A percentile compares a stretch with the other conserved stretches of the same genome.
phyloP scores from a whole-genome alignment of 1,140 invertebrate species.

The Drosophila murphyi region DNA sequence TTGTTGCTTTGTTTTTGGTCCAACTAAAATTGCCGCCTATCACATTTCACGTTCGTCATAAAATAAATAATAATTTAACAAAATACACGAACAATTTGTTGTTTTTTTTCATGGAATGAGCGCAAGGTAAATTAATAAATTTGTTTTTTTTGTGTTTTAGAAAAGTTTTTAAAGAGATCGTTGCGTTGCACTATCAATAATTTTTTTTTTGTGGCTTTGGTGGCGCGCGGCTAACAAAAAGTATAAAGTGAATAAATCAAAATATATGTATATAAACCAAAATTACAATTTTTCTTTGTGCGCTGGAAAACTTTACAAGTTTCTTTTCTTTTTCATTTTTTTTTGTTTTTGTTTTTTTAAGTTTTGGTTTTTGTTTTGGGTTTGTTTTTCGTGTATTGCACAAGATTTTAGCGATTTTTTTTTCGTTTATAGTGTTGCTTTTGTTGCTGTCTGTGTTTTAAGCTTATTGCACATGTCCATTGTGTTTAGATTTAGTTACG shows the following conservation, averaged over 20 bases:
- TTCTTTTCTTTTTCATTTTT: neutral
- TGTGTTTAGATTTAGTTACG: constrained; percentile 30
- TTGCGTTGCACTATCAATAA: constrained; percentile 77
- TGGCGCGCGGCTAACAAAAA: constrained; percentile 58
- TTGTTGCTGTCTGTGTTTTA: constrained; percentile 25
- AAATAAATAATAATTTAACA: constrained; percentile 64
- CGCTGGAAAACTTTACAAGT: constrained; percentile 10
- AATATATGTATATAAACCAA: constrained; percentile 23
- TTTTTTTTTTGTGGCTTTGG: constrained; percentile 63
- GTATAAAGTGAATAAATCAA: neutral
- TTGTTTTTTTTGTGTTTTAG: constrained; percentile 61
- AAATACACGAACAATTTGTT: constrained; percentile 44
- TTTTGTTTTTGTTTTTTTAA: constrained; percentile 5
- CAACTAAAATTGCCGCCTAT: constrained; percentile 78
- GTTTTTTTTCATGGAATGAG: constrained; percentile 74
- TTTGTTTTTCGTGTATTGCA: constrained; percentile 25
- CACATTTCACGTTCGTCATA: constrained; percentile 71
- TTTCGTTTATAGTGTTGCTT: constrained; percentile 7
- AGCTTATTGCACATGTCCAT: constrained; percentile 51
- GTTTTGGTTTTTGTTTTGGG: constrained; percentile 25
- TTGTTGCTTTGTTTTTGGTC: constrained; percentile 57
- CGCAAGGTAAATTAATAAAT: constrained; percentile 77
- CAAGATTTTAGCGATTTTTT: constrained; percentile 8
- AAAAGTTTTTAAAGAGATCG: constrained; percentile 71
- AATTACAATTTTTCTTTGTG: constrained; percentile 28